Conservation (phyloP, 2,113 vertebrate species). For the Heloderma charlesbogerti region DNA sequence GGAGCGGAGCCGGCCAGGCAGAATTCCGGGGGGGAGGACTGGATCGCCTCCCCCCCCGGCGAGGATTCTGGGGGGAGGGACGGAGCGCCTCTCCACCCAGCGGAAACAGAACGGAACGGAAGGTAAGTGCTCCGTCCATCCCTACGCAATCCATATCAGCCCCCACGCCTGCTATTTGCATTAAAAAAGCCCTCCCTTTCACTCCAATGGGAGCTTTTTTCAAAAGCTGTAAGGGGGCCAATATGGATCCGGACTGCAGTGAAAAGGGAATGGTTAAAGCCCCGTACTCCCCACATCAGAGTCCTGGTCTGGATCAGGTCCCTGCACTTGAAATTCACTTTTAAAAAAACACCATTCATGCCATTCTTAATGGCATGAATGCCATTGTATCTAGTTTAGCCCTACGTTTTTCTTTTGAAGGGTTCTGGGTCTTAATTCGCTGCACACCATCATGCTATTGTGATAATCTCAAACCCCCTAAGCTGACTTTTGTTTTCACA, state of each 20-base stretch:
- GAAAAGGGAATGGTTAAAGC: neutral
- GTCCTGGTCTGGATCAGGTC: no score
- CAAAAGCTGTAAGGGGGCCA: neutral
- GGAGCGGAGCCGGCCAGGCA: no score
- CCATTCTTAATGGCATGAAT: no score
- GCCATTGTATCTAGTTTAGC: neutral
- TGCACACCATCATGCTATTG: neutral
- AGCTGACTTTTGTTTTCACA: neutral
- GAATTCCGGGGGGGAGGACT: no score
- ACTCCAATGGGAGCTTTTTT: neutral
- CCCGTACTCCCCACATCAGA: neutral
- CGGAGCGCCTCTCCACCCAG: no score
- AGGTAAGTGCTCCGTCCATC: no score
- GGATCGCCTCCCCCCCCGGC: no score
- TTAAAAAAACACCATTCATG: neutral
- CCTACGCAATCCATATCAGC: no score
- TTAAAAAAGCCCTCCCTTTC: neutral
- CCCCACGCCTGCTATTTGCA: neutral
- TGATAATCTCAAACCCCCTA: neutral
- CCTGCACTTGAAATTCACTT: neutral
- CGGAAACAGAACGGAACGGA: no score
- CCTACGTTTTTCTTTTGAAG: neutral
- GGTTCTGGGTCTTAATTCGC: neutral
- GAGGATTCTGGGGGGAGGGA: no score
- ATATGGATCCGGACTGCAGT: no score